Conservation (phyloP, 2,113 vertebrate genomes). For the Ibidorhyncha struthersii region DNA sequence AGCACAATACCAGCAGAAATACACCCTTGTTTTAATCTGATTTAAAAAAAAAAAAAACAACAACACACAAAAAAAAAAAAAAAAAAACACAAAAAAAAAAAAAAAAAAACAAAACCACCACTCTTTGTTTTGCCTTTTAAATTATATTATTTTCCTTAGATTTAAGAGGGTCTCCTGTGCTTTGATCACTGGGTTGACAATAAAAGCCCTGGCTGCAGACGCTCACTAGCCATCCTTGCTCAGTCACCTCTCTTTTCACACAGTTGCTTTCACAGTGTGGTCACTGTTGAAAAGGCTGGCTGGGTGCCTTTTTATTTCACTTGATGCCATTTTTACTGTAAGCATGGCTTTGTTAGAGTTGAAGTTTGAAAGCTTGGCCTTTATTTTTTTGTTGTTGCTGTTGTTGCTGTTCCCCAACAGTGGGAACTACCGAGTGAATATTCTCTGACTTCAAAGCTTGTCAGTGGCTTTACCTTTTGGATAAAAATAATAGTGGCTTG, state of each 20-base stretch:
- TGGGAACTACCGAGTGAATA: not conserved
- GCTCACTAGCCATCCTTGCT: not conserved
- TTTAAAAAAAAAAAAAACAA: not conserved
- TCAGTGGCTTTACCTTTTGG: slow-evolving; percentile 22
- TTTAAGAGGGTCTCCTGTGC: slow-evolving; percentile 67
- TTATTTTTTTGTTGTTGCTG: slow-evolving; percentile 55
- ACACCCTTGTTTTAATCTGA: slow-evolving; percentile 61
- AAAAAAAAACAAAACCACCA: not conserved
- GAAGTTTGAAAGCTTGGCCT: slow-evolving; percentile 48
- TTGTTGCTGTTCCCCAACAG: slow-evolving; percentile 46
- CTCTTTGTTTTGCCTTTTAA: slow-evolving; percentile 68
- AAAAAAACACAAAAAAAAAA: not conserved
- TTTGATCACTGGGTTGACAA: slow-evolving; percentile 72
- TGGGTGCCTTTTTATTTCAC: slow-evolving; percentile 42
- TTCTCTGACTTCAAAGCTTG: slow-evolving; percentile 36
- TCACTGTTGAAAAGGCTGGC: slow-evolving; percentile 51
- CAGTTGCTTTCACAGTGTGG: slow-evolving; percentile 43
- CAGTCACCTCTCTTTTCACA: slow-evolving; percentile 49
- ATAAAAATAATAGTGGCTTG: slow-evolving; percentile 39
- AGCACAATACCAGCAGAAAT: slow-evolving; percentile 50
- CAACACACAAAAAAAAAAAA: no score
- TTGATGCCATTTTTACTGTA: slow-evolving; percentile 49
- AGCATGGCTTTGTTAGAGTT: slow-evolving; percentile 39
- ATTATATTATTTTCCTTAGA: slow-evolving; percentile 73
- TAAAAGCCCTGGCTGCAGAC: slow-evolving; percentile 48